Evolutionary conservation across 2,113 vertebrate species (phyloP).

Genomic region (Sclerurus mexicanus): DNA sequence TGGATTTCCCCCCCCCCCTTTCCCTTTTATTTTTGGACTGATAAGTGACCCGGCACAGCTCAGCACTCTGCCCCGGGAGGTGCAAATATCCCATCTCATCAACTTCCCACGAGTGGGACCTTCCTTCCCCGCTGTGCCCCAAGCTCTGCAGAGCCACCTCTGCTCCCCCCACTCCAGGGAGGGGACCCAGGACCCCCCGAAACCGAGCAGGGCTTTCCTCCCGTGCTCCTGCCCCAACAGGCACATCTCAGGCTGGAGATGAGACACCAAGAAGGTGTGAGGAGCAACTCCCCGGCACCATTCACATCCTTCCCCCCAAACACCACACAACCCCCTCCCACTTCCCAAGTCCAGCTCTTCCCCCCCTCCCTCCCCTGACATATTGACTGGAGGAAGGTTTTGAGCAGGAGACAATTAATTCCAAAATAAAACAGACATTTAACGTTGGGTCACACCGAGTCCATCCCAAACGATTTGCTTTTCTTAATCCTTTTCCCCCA

Average conservation of each 20-base stretch:
- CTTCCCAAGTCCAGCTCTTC: background rate
- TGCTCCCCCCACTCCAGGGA: rapidly evolving
- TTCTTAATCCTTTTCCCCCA: background rate
- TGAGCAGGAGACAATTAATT: background rate
- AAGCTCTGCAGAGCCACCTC: background rate
- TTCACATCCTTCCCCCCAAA: background rate
- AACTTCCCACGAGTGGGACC: rapidly evolving
- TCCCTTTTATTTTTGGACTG: background rate
- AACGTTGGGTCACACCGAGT: background rate
- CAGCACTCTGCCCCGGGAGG: background rate
- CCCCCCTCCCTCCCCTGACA: background rate
- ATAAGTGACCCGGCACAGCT: background rate
- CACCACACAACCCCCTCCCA: background rate
- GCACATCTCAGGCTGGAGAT: background rate
- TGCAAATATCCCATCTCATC: background rate
- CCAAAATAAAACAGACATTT: background rate
- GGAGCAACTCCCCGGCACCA: background rate
- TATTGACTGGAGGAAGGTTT: background rate
- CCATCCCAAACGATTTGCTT: background rate
- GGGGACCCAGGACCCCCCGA: background rate
- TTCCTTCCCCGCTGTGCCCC: background rate
- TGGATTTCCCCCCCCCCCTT: background rate
- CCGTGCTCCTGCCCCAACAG: background rate
- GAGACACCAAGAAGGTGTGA: background rate
- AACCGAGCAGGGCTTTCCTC: background rate